A percentile compares a stretch with the other conserved stretches of the same genome.
Conservation (phyloP, 2,888 invertebrate genomes). For the Standfussiana lucernea region DNA sequence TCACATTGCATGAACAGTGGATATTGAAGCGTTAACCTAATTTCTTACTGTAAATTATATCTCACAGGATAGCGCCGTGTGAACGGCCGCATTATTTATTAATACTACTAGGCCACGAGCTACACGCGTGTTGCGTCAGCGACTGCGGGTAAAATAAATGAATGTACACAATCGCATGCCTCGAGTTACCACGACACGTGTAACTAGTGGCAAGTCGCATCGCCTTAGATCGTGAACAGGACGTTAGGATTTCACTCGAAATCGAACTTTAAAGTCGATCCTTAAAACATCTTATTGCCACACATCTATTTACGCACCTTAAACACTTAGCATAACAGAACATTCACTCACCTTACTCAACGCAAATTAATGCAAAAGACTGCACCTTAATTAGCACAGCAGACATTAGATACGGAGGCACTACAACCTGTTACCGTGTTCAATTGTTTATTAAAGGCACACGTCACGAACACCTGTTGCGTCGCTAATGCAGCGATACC, state of each 20-base stretch:
- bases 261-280: too few relatives aligned
- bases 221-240: too few relatives aligned
- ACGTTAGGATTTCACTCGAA: too few relatives aligned
- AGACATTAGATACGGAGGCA: slow-evolving; percentile 48
- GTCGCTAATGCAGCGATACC: slow-evolving; percentile 50
- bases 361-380: slow-evolving; percentile 47
- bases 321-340: background rate
- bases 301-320: background rate
- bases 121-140: background rate
- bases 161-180: background rate
- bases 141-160: background rate
- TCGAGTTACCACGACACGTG: background rate
- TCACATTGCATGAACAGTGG: background rate
- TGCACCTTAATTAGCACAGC: slow-evolving; percentile 46
- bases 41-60: background rate
- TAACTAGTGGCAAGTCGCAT: background rate
- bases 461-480: slow-evolving; percentile 63
- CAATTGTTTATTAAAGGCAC: slow-evolving; percentile 62
- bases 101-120: background rate
- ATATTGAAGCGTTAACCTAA: background rate
- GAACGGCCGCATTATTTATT: background rate
- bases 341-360: background rate
- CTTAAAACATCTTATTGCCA: background rate
- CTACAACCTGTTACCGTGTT: slow-evolving; percentile 55
- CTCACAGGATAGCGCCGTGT: background rate